Base-by-base conservation (phyloP, 2,797 vertebrate genomes). In the Intellagama lesueurii region DNA sequence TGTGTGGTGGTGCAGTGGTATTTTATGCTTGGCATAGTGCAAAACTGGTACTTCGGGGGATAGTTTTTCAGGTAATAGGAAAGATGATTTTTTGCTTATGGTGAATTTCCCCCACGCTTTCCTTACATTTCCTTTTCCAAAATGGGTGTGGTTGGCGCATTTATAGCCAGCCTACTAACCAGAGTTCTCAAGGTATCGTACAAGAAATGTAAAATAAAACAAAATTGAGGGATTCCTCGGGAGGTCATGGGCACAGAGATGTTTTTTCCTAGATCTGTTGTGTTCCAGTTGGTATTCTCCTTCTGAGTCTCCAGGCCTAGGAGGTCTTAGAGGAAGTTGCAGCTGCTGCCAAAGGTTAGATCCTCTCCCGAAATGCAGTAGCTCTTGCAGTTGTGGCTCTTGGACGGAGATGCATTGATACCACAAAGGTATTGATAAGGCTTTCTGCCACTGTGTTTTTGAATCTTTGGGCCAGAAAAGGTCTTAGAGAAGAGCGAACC, bases 21-120 rank as follows among this genome's bases (percentile, higher is more conserved):
- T 17, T 85, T 87, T 52, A 16, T 28, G 75, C 70, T 56, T 60
- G 28, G 17, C 32, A 2, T 49, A 84, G 56, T 49, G 22, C 83
- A 87, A 83, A 56, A 78, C 83, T 88, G 81, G 32, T 64, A 1
- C 56, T 87, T 69, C 64, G 85, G 83, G 81, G 44, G 83, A 52
- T 68, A 4, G 73, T 83, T 32, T 70, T 82, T 16, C 75, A 64
- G 83, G 28, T 87, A 72, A 47, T 26, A 40, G 40, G 6, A 87
- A 9, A 78, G 52, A 0, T 0, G 22, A 70, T 28, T 88, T 44
- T 84, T 89, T 79, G 26, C 26, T 52, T 60, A 28, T 30, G 44
- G 83, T 81, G 11, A 40, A n/a, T 68, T 19, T 3, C 26, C 77
- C 1, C 75, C 83, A 83, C 83, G 47, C 75, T 83, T 56, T 11